phyloP scores from a whole-genome alignment of 1,140 invertebrate genomes.

The Aporrectodea caliginosa region DNA sequence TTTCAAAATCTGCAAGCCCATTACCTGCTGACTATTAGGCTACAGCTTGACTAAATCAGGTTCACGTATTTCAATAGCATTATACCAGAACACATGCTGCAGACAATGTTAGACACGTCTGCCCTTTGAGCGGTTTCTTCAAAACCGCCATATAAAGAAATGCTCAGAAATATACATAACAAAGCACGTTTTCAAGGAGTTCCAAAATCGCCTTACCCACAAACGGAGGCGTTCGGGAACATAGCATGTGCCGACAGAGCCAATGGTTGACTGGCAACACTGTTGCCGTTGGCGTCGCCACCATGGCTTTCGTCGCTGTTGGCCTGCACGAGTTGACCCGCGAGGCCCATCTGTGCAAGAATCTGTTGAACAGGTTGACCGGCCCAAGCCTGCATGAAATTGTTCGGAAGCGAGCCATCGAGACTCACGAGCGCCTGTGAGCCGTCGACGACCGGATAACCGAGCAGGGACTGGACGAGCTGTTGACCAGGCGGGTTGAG shows the following conservation, averaged over 20 bases:
- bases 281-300: not conserved
- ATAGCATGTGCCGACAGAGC: not conserved
- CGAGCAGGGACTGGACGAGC: not conserved
- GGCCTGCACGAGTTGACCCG: not conserved
- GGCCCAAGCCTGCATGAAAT: not conserved
- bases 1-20: no score
- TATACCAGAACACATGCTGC: no score
- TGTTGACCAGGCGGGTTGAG: not conserved
- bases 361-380: slow-evolving; percentile 1
- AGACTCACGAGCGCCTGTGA: not conserved
- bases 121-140: no score
- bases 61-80: no score
- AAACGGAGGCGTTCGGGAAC: not conserved
- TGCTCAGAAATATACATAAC: not conserved
- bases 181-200: not conserved
- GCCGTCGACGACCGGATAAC: not conserved
- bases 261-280: not conserved
- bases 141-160: no score
- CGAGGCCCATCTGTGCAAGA: slow-evolving; percentile 11
- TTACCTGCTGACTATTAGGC: no score
- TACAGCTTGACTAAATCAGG: no score
- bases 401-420: not conserved
- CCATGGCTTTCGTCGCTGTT: not conserved
- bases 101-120: no score
- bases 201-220: not conserved